Percentiles rank a stretch among this genome's conserved stretches.
These are phyloP conservation scores for Leucophenga montana DNA, from an alignment of 2,888 invertebrate species.

Conservation along the genomic window DNA sequence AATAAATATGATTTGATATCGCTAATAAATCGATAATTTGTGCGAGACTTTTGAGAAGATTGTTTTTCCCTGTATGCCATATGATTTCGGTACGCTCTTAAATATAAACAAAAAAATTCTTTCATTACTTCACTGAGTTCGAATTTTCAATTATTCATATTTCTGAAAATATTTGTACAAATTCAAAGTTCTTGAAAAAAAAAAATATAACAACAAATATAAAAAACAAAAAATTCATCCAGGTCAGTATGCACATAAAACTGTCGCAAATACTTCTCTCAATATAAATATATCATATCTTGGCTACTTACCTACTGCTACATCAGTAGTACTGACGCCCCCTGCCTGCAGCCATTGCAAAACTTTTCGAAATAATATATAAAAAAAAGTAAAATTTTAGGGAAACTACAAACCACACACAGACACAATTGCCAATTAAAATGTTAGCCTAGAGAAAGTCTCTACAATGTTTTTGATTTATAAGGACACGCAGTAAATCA, in stretches of 20 bases:
- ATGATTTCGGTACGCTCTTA: no score
- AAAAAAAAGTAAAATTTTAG: background rate
- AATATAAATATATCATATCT: slow-evolving; percentile 31
- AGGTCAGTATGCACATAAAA: slow-evolving; percentile 54
- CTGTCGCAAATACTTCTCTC: slow-evolving; percentile 53
- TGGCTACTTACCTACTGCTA: slow-evolving; percentile 32
- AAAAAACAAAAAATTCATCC: slow-evolving; percentile 37
- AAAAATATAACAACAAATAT: background rate
- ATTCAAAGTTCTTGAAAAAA: background rate
- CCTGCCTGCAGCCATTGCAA: background rate
- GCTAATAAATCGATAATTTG: no score
- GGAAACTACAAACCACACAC: slow-evolving; percentile 30
- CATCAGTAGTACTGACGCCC: no score
- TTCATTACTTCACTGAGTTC: no score
- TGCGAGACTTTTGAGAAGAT: no score
- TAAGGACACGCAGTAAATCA: slow-evolving; percentile 31
- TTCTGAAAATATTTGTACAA: background rate
- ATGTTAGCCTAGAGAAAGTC: slow-evolving; percentile 31
- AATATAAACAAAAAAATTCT: no score
- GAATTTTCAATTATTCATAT: no score
- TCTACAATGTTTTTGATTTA: slow-evolving; percentile 53
- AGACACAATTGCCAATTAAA: slow-evolving; percentile 61
- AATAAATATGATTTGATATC: no score
- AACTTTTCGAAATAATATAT: background rate
- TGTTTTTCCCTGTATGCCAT: no score